Conservation (phyloP, 2,888 invertebrate species). For the Cerceris rybyensis region DNA sequence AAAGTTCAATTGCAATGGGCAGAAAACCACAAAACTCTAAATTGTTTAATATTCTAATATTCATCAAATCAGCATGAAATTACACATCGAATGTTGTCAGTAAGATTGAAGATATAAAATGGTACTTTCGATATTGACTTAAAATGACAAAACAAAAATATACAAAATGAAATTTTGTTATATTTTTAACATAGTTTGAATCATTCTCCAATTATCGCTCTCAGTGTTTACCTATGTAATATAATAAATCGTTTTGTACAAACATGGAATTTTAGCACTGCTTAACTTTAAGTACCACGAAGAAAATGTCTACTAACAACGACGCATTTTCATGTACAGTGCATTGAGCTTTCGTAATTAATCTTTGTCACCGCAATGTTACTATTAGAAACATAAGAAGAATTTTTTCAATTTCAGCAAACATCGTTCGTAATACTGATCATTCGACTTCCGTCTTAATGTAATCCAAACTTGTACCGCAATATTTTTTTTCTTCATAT, state of each 20-base stretch:
- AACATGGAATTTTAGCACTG: conserved; percentile 37
- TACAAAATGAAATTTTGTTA: not conserved
- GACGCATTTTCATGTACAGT: conserved; percentile 54
- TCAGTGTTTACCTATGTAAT: conserved; percentile 42
- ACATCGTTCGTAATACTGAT: conserved; percentile 17
- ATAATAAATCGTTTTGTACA: conserved; percentile 46
- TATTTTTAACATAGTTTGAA: conserved; percentile 21
- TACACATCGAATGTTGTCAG: not conserved
- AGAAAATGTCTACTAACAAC: conserved; percentile 58
- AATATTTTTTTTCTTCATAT: too few species aligned
- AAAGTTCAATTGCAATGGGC: too few species aligned
- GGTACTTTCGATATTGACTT: not conserved
- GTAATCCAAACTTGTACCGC: not conserved
- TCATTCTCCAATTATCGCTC: conserved; percentile 48
- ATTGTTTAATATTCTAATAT: too few species aligned
- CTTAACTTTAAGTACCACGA: conserved; percentile 42
- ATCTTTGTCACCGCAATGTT: conserved; percentile 51
- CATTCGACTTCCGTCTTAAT: conserved; percentile 9
- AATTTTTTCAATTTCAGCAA: conserved; percentile 21
- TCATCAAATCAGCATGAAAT: not conserved
- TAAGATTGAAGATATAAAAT: not conserved
- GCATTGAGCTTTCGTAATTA: conserved; percentile 64
- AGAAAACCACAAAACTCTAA: too few species aligned
- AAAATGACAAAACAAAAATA: not conserved
- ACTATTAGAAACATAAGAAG: not conserved